These are phyloP conservation scores for Spodoptera littoralis DNA, from an alignment of 2,888 invertebrate genomes.

Conservation along the genomic window DNA sequence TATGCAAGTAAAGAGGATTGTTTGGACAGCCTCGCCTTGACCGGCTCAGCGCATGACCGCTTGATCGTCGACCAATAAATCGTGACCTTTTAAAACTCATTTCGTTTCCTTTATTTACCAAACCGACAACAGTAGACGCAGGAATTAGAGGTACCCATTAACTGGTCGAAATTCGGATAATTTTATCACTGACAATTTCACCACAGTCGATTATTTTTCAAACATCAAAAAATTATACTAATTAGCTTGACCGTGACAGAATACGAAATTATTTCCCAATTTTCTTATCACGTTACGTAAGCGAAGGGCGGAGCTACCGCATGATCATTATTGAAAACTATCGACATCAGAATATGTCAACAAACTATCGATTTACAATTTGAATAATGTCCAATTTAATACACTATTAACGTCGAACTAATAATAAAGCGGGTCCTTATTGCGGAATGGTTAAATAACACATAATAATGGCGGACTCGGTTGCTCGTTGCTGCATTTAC, in stretches of 20 bases:
- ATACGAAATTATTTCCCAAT: conserved; percentile 47
- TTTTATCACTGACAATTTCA: conserved; percentile 52
- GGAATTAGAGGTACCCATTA: conserved; percentile 50
- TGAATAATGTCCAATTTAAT: conserved; percentile 50
- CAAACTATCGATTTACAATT: conserved; percentile 40
- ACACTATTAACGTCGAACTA: conserved; percentile 50
- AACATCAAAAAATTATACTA: conserved; percentile 38
- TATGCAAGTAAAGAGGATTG: conserved; percentile 59
- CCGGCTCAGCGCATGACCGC: conserved; percentile 70
- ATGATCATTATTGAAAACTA: conserved; percentile 34
- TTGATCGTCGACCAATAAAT: conserved; percentile 67
- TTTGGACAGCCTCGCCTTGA: conserved; percentile 75
- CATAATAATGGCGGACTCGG: conserved; percentile 49
- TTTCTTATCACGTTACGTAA: conserved; percentile 42
- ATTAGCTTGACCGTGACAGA: conserved; percentile 37
- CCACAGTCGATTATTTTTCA: conserved; percentile 40
- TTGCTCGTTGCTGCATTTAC: conserved; percentile 52
- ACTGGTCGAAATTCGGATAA: conserved; percentile 49
- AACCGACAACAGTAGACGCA: conserved; percentile 53
- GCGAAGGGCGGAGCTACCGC: conserved; percentile 29
- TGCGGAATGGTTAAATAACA: conserved; percentile 52
- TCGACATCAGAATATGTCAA: conserved; percentile 28
- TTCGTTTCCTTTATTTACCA: conserved; percentile 78
- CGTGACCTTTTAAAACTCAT: conserved; percentile 72
- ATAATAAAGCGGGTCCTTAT: conserved; percentile 59